These are phyloP conservation scores for Parnassius mnemosyne DNA, from an alignment of 2,888 invertebrate species.

Conservation along the genomic window DNA sequence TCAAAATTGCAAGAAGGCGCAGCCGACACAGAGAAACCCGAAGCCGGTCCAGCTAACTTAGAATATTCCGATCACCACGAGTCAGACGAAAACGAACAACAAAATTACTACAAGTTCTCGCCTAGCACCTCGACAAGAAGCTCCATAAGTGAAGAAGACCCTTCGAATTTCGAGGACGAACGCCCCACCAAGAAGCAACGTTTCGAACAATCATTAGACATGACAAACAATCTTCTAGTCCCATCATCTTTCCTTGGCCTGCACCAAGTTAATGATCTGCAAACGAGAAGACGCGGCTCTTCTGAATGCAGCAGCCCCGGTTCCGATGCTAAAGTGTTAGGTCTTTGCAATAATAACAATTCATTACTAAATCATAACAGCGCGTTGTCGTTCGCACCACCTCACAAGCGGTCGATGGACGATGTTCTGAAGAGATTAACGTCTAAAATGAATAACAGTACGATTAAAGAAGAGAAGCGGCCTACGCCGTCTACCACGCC, in stretches of 20 bases:
- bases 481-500: conserved; percentile 86
- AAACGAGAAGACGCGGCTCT: conserved; percentile 75
- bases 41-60: conserved; percentile 76
- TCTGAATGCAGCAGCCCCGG: conserved; percentile 88
- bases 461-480: conserved; percentile 86
- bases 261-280: conserved; percentile 79
- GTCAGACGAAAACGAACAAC: conserved; percentile 64
- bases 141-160: conserved; percentile 81
- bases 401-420: conserved; percentile 92
- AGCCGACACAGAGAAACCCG: conserved; percentile 69
- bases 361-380: conserved; percentile 83
- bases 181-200: conserved; percentile 82
- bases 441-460: conserved; percentile 91
- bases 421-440: conserved; percentile 93
- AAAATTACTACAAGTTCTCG: conserved; percentile 72
- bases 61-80: conserved; percentile 70
- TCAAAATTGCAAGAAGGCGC: conserved; percentile 93
- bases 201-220: conserved; percentile 81
- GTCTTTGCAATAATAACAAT: conserved; percentile 83
- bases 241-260: conserved; percentile 77
- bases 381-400: conserved; percentile 70
- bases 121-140: conserved; percentile 71
- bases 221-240: conserved; percentile 81
- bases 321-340: conserved; percentile 83
- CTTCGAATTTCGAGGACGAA: conserved; percentile 80